phyloP scores from a whole-genome alignment of 2,888 invertebrate species.

The Synergus laeviventris region DNA sequence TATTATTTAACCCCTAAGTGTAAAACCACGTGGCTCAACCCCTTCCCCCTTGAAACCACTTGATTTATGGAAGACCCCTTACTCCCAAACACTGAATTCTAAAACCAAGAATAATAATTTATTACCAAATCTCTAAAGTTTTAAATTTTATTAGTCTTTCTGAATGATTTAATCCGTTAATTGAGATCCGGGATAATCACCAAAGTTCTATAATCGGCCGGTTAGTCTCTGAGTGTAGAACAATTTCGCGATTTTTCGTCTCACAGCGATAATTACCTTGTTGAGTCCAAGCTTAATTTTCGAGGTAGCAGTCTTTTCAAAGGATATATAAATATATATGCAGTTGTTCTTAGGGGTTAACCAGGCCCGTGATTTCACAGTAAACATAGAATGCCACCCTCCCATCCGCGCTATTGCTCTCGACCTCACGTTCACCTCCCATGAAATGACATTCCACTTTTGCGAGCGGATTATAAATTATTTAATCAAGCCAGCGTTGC shows the following conservation, averaged over 20 bases:
- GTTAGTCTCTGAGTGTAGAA: too few species aligned
- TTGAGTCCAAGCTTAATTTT: conserved; percentile 34
- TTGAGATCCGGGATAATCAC: not conserved
- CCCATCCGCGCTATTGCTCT: conserved; percentile 9
- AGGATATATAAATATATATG: conserved; percentile 50
- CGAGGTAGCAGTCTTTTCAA: conserved; percentile 50
- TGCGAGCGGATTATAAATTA: conserved; percentile 71
- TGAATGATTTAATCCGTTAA: not conserved
- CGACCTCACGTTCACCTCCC: conserved; percentile 41
- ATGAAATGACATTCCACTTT: conserved; percentile 66
- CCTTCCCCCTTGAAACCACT: too few species aligned
- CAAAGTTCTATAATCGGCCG: too few species aligned
- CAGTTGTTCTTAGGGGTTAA: conserved; percentile 53
- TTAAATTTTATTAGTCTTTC: too few species aligned
- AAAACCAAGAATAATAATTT: too few species aligned
- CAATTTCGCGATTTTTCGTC: not conserved
- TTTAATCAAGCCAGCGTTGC: conserved; percentile 70
- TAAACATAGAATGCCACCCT: conserved; percentile 50
- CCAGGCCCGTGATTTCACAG: conserved; percentile 59
- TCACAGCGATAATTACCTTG: conserved; percentile 45
- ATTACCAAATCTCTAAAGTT: too few species aligned
- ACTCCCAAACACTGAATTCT: too few species aligned
- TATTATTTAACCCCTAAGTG: too few species aligned
- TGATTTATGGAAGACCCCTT: too few species aligned
- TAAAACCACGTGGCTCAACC: too few species aligned